phyloP scores from a whole-genome alignment of 2,113 vertebrate genomes.

The Thymallus thymallus region DNA sequence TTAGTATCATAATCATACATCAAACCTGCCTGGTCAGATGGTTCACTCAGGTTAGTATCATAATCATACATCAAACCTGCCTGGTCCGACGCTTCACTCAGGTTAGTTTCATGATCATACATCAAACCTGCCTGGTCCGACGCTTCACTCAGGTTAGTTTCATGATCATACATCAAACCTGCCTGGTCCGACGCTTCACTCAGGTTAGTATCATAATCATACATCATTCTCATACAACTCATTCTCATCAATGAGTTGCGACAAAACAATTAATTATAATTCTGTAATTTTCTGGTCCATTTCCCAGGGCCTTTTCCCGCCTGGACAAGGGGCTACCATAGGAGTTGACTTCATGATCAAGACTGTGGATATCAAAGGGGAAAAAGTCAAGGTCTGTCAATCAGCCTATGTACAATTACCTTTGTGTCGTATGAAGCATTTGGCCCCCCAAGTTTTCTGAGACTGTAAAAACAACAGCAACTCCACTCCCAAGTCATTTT shows the following conservation, averaged over 20 bases:
- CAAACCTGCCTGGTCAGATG: too few species aligned
- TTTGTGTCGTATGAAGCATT: not conserved
- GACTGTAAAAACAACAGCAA: too few species aligned
- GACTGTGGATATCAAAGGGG: conserved; percentile 96
- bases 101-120: too few species aligned
- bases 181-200: conserved; percentile 96
- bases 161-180: conserved; percentile 78
- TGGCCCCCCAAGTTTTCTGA: too few species aligned
- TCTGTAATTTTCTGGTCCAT: not conserved
- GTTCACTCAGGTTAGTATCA: too few species aligned
- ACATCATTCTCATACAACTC: too few species aligned
- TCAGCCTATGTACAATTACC: not conserved
- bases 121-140: too few species aligned
- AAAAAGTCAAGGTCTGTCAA: conserved; percentile 94
- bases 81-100: too few species aligned
- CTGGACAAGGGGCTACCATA: conserved; percentile 97
- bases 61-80: too few species aligned
- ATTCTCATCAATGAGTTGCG: not conserved
- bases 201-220: conserved; percentile 79
- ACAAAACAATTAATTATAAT: not conserved
- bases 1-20: too few species aligned
- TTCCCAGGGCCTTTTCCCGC: conserved; percentile 92
- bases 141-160: too few species aligned
- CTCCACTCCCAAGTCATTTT: too few species aligned
- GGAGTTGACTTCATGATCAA: conserved; percentile 99